These are phyloP conservation scores for Nansenia antarctica DNA, from an alignment of 2,113 vertebrate species.

Conservation along the genomic window DNA sequence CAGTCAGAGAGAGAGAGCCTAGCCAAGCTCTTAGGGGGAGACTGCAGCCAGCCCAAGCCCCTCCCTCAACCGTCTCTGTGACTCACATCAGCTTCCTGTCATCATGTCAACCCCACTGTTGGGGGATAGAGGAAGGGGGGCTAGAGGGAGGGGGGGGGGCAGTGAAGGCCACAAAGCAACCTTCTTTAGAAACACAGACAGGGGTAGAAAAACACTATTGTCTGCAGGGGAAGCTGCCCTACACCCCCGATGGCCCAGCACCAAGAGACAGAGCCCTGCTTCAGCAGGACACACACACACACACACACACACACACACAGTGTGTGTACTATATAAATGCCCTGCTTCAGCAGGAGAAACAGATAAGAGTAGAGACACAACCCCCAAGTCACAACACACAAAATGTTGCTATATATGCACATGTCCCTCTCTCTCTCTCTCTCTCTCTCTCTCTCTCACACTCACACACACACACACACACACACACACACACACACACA, in stretches of 20 bases:
- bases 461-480: neutral
- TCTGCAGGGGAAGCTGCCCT: neutral
- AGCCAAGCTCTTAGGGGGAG: neutral
- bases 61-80: slow-evolving; percentile 44
- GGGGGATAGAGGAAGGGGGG: neutral
- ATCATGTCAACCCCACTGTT: slow-evolving; percentile 19
- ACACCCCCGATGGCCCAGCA: neutral
- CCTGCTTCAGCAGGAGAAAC: neutral
- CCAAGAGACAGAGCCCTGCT: neutral
- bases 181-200: neutral
- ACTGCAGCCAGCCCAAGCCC: slow-evolving; percentile 1
- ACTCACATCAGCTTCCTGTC: slow-evolving; percentile 56
- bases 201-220: neutral
- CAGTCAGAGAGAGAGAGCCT: neutral
- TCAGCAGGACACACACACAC: too few species aligned
- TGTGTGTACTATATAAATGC: too few species aligned
- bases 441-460: too few species aligned
- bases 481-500: slow-evolving; percentile 5
- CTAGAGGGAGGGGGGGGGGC: neutral
- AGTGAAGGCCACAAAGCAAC: neutral
- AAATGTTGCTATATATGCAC: neutral
- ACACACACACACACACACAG: too few species aligned
- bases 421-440: too few species aligned
- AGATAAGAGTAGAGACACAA: neutral
- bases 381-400: neutral